These are phyloP conservation scores for Macrocentrus cingulum DNA, from an alignment of 1,140 invertebrate genomes.

Conservation along the genomic window DNA sequence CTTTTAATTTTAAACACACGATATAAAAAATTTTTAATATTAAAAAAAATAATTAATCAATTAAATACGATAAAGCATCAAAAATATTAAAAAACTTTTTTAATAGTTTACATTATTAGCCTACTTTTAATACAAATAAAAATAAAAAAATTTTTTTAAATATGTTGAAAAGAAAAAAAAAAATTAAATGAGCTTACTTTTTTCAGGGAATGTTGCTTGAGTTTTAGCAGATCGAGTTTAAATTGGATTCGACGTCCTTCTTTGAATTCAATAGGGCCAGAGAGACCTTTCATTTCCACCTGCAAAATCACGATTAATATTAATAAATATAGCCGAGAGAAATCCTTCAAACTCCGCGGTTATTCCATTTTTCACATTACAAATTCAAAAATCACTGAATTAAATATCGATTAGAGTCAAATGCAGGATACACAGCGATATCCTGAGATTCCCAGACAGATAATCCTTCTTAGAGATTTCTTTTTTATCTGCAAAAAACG, in stretches of 20 bases:
- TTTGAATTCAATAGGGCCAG: constrained; percentile 77
- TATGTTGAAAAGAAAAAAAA: too few relatives aligned
- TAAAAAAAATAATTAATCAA: too few relatives aligned
- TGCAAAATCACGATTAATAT: constrained; percentile 46
- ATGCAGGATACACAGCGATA: not conserved
- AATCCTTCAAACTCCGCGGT: not conserved
- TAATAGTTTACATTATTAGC: too few relatives aligned
- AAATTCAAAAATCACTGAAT: not conserved
- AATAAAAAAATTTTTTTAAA: too few relatives aligned
- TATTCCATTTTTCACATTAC: too few relatives aligned
- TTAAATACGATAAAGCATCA: too few relatives aligned
- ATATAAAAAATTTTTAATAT: too few relatives aligned
- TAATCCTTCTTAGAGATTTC: constrained; percentile 28
- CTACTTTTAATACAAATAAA: too few relatives aligned
- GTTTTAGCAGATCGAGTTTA: constrained; percentile 76
- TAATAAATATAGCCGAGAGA: not conserved
- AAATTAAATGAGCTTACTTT: constrained; percentile 51
- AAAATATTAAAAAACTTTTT: too few relatives aligned
- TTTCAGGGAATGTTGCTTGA: constrained; percentile 72
- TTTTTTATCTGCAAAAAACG: constrained; percentile 1
- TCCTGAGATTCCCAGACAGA: constrained; percentile 7
- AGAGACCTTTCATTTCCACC: constrained; percentile 75
- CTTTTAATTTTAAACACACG: too few relatives aligned
- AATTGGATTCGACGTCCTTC: constrained; percentile 74
- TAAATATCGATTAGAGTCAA: constrained; percentile 21